Conservation (phyloP, 2,113 vertebrate genomes). For the Pipra filicauda region DNA sequence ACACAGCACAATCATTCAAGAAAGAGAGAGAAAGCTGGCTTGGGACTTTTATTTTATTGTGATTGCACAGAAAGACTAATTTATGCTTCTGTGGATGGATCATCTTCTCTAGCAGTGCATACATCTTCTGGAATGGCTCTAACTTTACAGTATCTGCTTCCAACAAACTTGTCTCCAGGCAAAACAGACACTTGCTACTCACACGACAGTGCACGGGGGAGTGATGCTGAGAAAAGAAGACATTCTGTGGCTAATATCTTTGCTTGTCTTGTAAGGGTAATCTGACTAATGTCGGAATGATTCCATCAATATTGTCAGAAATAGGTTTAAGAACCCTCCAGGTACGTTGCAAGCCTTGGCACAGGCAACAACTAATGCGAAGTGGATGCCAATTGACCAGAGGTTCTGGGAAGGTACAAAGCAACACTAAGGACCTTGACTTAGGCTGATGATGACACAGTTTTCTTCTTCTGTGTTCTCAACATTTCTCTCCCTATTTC, state of each 20-base stretch:
- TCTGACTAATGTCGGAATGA: constrained; percentile 61
- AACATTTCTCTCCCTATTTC: not conserved
- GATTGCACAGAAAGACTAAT: not conserved
- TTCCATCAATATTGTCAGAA: constrained; percentile 64
- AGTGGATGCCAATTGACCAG: constrained; percentile 55
- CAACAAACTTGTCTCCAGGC: constrained; percentile 61
- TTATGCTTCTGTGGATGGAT: constrained; percentile 21
- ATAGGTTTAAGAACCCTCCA: constrained; percentile 56
- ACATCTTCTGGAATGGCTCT: constrained; percentile 4
- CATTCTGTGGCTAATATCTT: constrained; percentile 46
- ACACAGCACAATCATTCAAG: not conserved
- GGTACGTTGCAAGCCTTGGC: constrained; percentile 50
- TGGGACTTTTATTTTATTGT: not conserved
- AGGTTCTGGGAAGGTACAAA: constrained; percentile 49
- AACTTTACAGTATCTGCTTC: constrained; percentile 49
- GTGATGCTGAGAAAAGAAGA: constrained; percentile 68
- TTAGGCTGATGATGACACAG: constrained; percentile 24
- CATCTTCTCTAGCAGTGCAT: not conserved
- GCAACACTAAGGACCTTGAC: constrained; percentile 56
- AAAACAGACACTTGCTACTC: constrained; percentile 60
- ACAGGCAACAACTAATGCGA: not conserved
- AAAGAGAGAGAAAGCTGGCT: not conserved
- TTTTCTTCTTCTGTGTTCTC: constrained; percentile 3
- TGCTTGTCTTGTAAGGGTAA: constrained; percentile 55
- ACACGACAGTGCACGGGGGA: not conserved